These are phyloP conservation scores for Potamilus streckersoni DNA, from an alignment of 1,140 invertebrate species.

Conservation along the genomic window DNA sequence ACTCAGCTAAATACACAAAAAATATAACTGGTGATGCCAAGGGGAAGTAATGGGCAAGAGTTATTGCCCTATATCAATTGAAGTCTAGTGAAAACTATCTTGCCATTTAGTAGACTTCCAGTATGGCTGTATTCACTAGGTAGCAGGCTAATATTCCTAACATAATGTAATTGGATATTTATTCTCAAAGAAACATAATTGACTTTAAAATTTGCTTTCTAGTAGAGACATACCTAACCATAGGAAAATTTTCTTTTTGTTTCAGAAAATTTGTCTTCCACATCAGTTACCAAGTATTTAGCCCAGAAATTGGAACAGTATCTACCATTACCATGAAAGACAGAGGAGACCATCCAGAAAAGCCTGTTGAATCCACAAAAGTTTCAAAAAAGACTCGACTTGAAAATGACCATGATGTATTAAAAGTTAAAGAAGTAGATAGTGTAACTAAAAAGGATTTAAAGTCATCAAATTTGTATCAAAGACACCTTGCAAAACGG, in stretches of 20 bases:
- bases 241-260: constrained; percentile 1
- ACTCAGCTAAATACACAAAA: too few relatives aligned
- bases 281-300: constrained; percentile 4
- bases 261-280: constrained; percentile 28
- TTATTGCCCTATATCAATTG: too few relatives aligned
- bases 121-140: too few relatives aligned
- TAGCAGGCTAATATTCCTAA: too few relatives aligned
- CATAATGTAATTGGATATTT: too few relatives aligned
- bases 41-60: too few relatives aligned
- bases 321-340: not conserved
- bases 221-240: too few relatives aligned
- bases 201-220: too few relatives aligned
- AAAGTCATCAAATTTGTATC: constrained; percentile 3
- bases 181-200: too few relatives aligned
- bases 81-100: too few relatives aligned
- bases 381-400: constrained; percentile 21
- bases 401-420: constrained; percentile 14
- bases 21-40: too few relatives aligned
- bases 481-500: constrained; percentile 9
- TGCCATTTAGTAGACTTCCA: too few relatives aligned
- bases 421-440: constrained; percentile 21
- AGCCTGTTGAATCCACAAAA: not conserved
- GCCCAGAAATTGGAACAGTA: not conserved
- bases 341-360: not conserved
- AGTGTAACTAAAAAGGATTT: constrained; percentile 14